Evolutionary conservation across 37 sponge, comb jelly and placozoan species (phyloP).

Genomic region (Chondrilla cf. caribensis): DNA sequence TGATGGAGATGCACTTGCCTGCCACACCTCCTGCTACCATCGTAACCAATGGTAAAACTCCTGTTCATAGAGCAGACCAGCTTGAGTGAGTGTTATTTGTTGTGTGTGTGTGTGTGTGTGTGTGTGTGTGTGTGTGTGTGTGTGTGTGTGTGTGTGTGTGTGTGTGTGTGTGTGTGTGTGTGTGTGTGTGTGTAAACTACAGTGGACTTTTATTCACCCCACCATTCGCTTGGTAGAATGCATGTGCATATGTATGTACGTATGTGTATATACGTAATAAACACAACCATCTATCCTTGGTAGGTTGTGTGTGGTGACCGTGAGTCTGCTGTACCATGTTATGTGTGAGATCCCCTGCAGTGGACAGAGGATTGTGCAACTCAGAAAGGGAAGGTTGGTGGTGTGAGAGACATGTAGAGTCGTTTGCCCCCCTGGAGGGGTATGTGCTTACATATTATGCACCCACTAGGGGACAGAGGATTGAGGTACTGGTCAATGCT

Average conservation of each 20-base stretch:
- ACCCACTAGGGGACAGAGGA: not conserved
- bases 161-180: too few relatives aligned
- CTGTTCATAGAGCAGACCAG: constrained; percentile 21
- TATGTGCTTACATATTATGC: not conserved
- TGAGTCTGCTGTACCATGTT: constrained; percentile 56
- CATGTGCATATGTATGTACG: too few relatives aligned
- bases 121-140: too few relatives aligned
- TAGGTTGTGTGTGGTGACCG: constrained; percentile 26
- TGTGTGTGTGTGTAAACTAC: too few relatives aligned
- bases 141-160: too few relatives aligned
- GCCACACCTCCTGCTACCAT: not conserved
- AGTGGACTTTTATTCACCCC: too few relatives aligned
- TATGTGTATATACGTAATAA: too few relatives aligned
- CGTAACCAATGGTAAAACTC: not conserved
- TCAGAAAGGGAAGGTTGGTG: constrained; percentile 11
- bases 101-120: too few relatives aligned
- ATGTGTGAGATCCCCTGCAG: constrained; percentile 20
- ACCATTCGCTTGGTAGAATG: too few relatives aligned
- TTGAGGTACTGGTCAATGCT: not conserved
- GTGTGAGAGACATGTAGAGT: not conserved
- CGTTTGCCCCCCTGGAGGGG: not conserved
- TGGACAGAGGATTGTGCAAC: not conserved
- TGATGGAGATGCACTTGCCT: constrained; percentile 20
- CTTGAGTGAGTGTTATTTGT: constrained; percentile 1
- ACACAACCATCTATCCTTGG: too few relatives aligned